These are phyloP conservation scores for Drosophila koepferae DNA, from an alignment of 2,888 invertebrate genomes.

Conservation along the genomic window DNA sequence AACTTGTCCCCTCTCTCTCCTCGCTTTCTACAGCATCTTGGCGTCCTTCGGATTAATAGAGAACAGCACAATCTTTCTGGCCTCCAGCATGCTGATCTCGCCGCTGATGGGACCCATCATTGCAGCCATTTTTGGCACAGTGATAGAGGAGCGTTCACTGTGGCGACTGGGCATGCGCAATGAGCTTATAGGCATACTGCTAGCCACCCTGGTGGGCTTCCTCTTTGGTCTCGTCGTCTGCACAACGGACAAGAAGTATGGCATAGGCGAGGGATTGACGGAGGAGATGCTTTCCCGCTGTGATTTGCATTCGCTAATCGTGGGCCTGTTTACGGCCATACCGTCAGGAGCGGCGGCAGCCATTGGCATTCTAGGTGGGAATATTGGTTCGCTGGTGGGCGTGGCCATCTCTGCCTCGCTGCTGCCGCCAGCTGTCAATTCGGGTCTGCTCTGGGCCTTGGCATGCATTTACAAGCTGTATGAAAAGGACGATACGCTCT, in stretches of 20 bases:
- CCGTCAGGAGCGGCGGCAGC: slow-evolving; percentile 93
- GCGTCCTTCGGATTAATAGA: slow-evolving; percentile 91
- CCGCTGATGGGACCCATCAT: slow-evolving; percentile 93
- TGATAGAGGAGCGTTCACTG: slow-evolving; percentile 88
- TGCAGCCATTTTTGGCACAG: slow-evolving; percentile 91
- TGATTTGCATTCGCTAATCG: slow-evolving; percentile 88
- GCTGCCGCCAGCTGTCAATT: slow-evolving; percentile 92
- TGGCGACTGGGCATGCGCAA: slow-evolving; percentile 88
- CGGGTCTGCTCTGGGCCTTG: slow-evolving; percentile 89
- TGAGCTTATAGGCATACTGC: slow-evolving; percentile 88
- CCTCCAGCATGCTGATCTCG: slow-evolving; percentile 93
- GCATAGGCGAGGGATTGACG: slow-evolving; percentile 88
- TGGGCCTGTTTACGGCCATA: slow-evolving; percentile 90
- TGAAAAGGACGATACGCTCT: slow-evolving; percentile 85
- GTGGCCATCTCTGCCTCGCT: slow-evolving; percentile 93
- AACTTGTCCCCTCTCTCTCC: neutral
- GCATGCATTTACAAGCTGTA: slow-evolving; percentile 87
- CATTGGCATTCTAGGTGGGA: slow-evolving; percentile 91
- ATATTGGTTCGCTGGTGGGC: slow-evolving; percentile 91
- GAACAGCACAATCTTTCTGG: slow-evolving; percentile 90
- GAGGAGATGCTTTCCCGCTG: slow-evolving; percentile 89
- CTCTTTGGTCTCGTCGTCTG: slow-evolving; percentile 88
- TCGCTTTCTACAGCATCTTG: slow-evolving; percentile 86
- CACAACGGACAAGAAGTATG: slow-evolving; percentile 87
- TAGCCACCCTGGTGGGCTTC: slow-evolving; percentile 89